These are phyloP conservation scores for Oligia strigilis DNA, from an alignment of 2,888 invertebrate species.

Conservation along the genomic window DNA sequence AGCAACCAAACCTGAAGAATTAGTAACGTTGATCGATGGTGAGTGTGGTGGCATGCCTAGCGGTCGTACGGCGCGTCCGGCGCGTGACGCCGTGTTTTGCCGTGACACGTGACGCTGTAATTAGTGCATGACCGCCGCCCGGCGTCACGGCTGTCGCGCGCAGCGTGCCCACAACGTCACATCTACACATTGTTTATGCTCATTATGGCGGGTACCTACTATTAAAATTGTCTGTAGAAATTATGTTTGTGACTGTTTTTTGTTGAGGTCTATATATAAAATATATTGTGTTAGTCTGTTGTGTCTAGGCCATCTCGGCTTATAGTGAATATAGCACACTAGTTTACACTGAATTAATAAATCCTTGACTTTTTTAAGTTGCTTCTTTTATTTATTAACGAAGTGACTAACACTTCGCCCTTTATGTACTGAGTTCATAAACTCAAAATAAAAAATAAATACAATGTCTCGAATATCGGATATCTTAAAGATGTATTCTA, in stretches of 20 bases:
- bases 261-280: not conserved
- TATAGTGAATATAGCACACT: no score
- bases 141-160: conserved; percentile 64
- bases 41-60: conserved; percentile 54
- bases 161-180: conserved; percentile 63
- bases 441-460: not conserved
- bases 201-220: conserved; percentile 41
- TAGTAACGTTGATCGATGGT: conserved; percentile 54
- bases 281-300: not conserved
- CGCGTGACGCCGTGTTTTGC: conserved; percentile 80
- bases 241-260: conserved; percentile 18
- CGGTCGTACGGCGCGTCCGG: conserved; percentile 37
- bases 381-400: not conserved
- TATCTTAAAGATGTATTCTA: conserved; percentile 13
- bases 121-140: conserved; percentile 85
- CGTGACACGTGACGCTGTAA: conserved; percentile 86
- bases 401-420: not conserved
- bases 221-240: conserved; percentile 46
- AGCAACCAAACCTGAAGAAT: not conserved
- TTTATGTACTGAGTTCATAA: not conserved
- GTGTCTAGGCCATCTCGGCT: not conserved
- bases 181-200: conserved; percentile 64
- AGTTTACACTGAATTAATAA: not conserved
- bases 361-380: not conserved
- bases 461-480: not conserved